Base-by-base conservation (phyloP, 2,888 invertebrate species). In the Nasonia oneida region DNA sequence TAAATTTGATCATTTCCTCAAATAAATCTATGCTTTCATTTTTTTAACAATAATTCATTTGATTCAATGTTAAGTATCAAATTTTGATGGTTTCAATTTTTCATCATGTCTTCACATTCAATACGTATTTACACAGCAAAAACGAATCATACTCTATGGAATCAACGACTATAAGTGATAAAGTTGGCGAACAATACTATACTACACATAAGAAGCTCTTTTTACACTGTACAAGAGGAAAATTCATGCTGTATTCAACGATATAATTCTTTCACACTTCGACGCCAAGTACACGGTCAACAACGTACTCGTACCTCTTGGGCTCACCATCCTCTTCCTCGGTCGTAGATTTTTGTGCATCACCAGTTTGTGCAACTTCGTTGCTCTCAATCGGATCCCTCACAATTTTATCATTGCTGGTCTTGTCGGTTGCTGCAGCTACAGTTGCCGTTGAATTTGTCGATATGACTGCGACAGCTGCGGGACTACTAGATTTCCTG, bases 271-370 rank as follows among this genome's bases (percentile, higher is more conserved):
- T 64, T 95, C 95, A 97, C 92, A 97, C 97, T 94, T 97, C 97
- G 90, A 97, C 97, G 91, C 97, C 97, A 91, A 97, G 95, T 87
- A 96, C 96, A 93, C 97, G 95, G 94, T 97, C 97, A 89, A 97
- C 96, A 89, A 97, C 96, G 94, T 97, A 97, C 89, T 97, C 96
- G 94, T 96, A 97, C 93, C 96, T 96, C 91, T 95, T 95, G 87
- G 93, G 92, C 88, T 94, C 94, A 88, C 94, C 94, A 90, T 89
- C 90, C 29, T 86, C 82, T 0, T 84, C 82, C 33, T 88, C 90
- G 23, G 78, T n/a, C 8, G 15, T 33, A 75, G 50, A 18, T 64
- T 84, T 73, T 3, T 80, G 47, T 1, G 84, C 85, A 71, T 89
- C 80, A 85, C 85, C 29, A 8, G n/a, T 42, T 29, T 77, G 18